Percentiles rank a stretch among this genome's conserved stretches.
Evolutionary conservation across 1,140 invertebrate genomes (phyloP).

Genomic region (Drosophila rufa): DNA sequence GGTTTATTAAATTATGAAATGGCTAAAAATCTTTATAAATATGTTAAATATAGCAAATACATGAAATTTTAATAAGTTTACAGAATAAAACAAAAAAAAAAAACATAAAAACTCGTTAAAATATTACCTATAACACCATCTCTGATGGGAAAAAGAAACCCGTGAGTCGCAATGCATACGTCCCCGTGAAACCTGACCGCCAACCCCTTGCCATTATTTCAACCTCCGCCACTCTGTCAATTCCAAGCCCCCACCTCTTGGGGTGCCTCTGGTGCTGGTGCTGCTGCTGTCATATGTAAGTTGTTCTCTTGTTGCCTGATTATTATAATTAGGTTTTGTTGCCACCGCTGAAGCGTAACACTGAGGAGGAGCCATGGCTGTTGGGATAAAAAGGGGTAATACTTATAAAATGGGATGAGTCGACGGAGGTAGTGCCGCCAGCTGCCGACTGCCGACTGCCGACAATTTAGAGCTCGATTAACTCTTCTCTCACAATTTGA

Average conservation of each 20-base stretch:
- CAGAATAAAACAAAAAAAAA: too few relatives aligned
- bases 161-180: constrained; percentile 9
- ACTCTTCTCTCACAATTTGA: constrained; percentile 63
- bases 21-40: too few relatives aligned
- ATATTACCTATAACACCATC: not conserved
- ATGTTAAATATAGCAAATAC: too few relatives aligned
- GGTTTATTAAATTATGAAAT: too few relatives aligned
- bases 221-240: constrained; percentile 6
- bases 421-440: constrained; percentile 1
- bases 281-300: constrained; percentile 47
- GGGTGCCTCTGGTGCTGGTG: constrained; percentile 16
- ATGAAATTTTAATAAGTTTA: too few relatives aligned
- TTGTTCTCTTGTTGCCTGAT: constrained; percentile 44
- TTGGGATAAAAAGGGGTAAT: constrained; percentile 7
- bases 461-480: constrained; percentile 80
- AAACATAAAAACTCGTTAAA: too few relatives aligned
- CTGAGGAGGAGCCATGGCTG: not conserved
- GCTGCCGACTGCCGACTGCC: constrained; percentile 24
- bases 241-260: not conserved
- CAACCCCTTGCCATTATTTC: not conserved
- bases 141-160: not conserved
- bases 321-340: constrained; percentile 80
- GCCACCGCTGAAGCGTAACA: constrained; percentile 59
- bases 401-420: constrained; percentile 9
- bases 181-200: constrained; percentile 1